A percentile compares a stretch with the other conserved stretches of the same genome.
Evolutionary conservation across 2,797 vertebrate genomes (phyloP).

Genomic region (Clarias fuscus): DNA sequence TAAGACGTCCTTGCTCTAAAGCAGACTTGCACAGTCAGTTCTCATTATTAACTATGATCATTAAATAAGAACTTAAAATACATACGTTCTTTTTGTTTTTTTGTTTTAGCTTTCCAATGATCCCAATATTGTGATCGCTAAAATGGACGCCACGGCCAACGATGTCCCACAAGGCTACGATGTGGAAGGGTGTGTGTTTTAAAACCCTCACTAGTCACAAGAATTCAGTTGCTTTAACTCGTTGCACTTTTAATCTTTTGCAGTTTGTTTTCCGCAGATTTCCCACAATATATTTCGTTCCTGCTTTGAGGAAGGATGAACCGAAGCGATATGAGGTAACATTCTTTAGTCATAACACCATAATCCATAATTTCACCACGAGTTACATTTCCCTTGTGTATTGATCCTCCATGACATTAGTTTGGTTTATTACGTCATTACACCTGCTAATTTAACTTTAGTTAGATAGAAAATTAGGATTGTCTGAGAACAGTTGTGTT

Average conservation of each 20-base stretch:
- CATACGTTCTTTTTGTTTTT: not conserved
- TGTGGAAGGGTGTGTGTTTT: constrained; percentile 55
- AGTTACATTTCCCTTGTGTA: not conserved
- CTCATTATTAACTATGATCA: no score
- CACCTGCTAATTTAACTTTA: no score
- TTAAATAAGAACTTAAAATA: no score
- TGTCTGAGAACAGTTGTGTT: not conserved
- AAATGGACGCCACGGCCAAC: constrained; percentile 65
- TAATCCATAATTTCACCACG: not conserved
- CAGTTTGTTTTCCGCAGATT: constrained; percentile 50
- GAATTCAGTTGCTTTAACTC: not conserved
- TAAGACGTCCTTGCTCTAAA: no score
- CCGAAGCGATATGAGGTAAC: constrained; percentile 61
- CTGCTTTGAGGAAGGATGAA: constrained; percentile 55
- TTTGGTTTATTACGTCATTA: not conserved
- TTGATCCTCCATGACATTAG: not conserved
- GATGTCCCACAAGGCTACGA: constrained; percentile 60
- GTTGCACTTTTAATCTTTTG: not conserved
- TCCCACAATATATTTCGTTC: constrained; percentile 61
- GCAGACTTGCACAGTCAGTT: no score
- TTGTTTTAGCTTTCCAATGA: constrained; percentile 53
- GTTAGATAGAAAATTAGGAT: not conserved
- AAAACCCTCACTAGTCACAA: not conserved
- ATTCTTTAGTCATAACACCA: not conserved
- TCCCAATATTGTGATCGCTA: constrained; percentile 60